phyloP scores from a whole-genome alignment of 1,140 invertebrate species.

The Ceratina calcarata region DNA sequence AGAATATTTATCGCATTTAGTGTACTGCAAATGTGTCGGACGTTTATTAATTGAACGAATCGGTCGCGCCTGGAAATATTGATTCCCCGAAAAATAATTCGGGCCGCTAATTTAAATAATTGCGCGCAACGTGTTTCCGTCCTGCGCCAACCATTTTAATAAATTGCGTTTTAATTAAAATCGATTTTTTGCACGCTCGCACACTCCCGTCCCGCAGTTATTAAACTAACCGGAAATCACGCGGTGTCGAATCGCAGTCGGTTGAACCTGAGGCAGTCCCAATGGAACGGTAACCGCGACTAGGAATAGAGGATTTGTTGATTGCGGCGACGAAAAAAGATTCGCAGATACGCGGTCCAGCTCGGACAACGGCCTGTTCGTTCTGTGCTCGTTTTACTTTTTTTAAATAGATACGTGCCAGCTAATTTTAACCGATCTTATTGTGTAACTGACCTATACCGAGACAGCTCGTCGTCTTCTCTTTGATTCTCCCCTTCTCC shows the following conservation, averaged over 20 bases:
- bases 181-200: neutral
- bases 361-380: conserved; percentile 25
- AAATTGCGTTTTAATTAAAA: conserved; percentile 24
- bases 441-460: conserved; percentile 48
- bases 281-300: neutral
- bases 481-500: conserved; percentile 17
- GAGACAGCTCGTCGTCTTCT: neutral
- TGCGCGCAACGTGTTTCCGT: neutral
- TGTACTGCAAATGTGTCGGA: neutral
- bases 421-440: conserved; percentile 49
- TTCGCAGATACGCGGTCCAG: neutral
- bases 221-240: neutral
- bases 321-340: neutral
- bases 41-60: neutral
- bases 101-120: conserved; percentile 33
- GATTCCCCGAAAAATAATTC: conserved; percentile 11
- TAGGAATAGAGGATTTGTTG: conserved; percentile 9
- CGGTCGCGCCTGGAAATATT: neutral
- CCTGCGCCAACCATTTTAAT: neutral
- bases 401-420: conserved; percentile 21
- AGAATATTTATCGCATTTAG: too few species aligned
- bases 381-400: conserved; percentile 5
- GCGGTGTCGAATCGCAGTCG: neutral
- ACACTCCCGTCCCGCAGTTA: neutral
- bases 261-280: neutral